Evolutionary conservation across 2,888 invertebrate species (phyloP), one percentile per base, ranked within the genome.

Genomic region (Disparrhopalites patrizii): DNA sequence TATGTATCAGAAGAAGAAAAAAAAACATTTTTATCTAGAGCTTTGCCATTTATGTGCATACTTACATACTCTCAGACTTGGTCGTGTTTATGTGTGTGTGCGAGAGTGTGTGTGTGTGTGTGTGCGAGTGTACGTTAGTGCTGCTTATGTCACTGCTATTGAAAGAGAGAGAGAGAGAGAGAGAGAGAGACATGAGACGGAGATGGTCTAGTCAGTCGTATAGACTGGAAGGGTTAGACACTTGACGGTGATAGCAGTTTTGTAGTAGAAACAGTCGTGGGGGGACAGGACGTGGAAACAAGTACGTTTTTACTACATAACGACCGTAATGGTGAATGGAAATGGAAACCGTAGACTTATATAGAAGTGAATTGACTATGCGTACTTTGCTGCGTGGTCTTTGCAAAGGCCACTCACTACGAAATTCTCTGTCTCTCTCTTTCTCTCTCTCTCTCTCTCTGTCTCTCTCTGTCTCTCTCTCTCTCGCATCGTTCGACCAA

Each of bases 191-290:
- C n/a, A n/a, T n/a, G n/a, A n/a, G n/a, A n/a, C n/a, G 25, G 13
- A 10, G 31, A 57, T 18, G 38, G 57, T 57, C 57, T 57, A 57
- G 57, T 40, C 57, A 57, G 20, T n/a, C 20, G 57, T 57, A 40
- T 57, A 57, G 57, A 57, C 57, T 54, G 54, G 30, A 30, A 30
- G 27, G 57, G 57, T 57, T 43, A 57, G 57, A 57, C 57, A 33
- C 40, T 8, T 25, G 18, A 23, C n/a, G 27, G 10, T 20, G 43
- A 43, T 20, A 43, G n/a, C n/a, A n/a, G n/a, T n/a, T n/a, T n/a
- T n/a, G n/a, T n/a, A n/a, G n/a, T n/a, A n/a, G n/a, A n/a, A n/a
- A n/a, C n/a, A n/a, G n/a, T 43, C 43, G 13, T 25, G 38, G 56
- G 31, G 54, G 31, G 31, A 54, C 30, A 30, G 54, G 54, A 54